Percentiles rank a stretch among this genome's conserved stretches.
phyloP scores from a whole-genome alignment of 2,113 vertebrate species.

The Potamarius usumacintae region DNA sequence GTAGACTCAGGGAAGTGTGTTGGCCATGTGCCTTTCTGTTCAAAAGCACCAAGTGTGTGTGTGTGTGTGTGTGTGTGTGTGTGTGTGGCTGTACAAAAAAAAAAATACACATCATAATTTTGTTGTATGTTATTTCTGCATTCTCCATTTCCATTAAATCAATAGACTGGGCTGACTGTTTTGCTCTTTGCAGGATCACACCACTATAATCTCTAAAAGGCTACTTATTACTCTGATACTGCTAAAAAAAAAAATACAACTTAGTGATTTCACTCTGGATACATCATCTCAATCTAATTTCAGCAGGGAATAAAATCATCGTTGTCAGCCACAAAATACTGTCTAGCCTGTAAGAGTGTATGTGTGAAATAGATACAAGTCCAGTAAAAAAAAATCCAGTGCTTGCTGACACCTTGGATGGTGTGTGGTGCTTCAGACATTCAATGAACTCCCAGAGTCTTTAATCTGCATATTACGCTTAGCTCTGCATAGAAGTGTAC shows the following conservation, averaged over 20 bases:
- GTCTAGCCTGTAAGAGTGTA: not conserved
- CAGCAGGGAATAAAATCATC: constrained; percentile 1
- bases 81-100: constrained; percentile 11
- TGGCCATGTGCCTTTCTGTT: constrained; percentile 38
- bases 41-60: constrained; percentile 2
- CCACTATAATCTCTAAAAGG: not conserved
- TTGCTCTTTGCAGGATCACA: not conserved
- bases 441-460: not conserved
- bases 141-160: not conserved
- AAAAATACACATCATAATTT: not conserved
- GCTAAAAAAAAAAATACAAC: constrained; percentile 19
- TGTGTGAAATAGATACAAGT: constrained; percentile 2
- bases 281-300: constrained; percentile 28
- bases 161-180: not conserved
- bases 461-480: not conserved
- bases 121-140: not conserved
- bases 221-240: constrained; percentile 10
- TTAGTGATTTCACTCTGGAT: constrained; percentile 15
- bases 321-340: constrained; percentile 19
- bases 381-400: not conserved
- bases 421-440: not conserved
- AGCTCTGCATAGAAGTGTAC: constrained; percentile 1
- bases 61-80: not conserved
- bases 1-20: constrained; percentile 28
- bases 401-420: not conserved